phyloP scores from a whole-genome alignment of 1,140 invertebrate genomes.

The Stegodyphus mimosarum region DNA sequence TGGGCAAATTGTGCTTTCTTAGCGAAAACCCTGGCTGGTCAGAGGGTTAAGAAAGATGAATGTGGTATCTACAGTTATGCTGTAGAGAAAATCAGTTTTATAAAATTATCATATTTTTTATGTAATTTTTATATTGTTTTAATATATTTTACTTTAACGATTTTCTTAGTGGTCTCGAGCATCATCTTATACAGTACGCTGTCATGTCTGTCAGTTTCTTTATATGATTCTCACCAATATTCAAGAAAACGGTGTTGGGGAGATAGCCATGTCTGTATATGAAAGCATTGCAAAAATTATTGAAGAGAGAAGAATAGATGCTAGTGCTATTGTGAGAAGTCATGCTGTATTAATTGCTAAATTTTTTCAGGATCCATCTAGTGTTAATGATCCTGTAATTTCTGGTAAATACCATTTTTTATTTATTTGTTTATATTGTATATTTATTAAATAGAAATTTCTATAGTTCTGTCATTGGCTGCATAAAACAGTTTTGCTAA shows the following conservation, averaged over 20 bases:
- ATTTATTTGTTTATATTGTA: too few species aligned
- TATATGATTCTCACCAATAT: constrained; percentile 29
- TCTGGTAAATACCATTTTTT: constrained; percentile 2
- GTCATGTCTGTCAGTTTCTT: constrained; percentile 30
- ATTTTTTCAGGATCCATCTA: constrained; percentile 47
- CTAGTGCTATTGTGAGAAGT: constrained; percentile 25
- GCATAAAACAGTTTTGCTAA: too few species aligned
- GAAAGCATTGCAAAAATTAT: constrained; percentile 18
- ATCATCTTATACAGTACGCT: constrained; percentile 17
- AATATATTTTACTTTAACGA: background rate
- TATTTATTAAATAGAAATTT: too few species aligned
- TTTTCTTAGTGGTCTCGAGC: constrained; percentile 29
- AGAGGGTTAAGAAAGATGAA: too few species aligned
- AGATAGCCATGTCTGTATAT: constrained; percentile 24
- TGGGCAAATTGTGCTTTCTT: too few species aligned
- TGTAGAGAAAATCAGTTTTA: too few species aligned
- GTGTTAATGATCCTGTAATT: constrained; percentile 36
- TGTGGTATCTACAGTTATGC: too few species aligned
- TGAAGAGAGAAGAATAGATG: constrained; percentile 15
- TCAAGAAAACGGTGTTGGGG: constrained; percentile 44
- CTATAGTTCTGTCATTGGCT: too few species aligned
- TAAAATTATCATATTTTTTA: too few species aligned
- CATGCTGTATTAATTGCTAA: constrained; percentile 40
- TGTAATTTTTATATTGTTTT: too few species aligned
- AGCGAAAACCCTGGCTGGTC: too few species aligned